A percentile compares a stretch with the other conserved stretches of the same genome.
These are phyloP conservation scores for Lasioglossum vierecki DNA, from an alignment of 2,888 invertebrate genomes.

Conservation along the genomic window DNA sequence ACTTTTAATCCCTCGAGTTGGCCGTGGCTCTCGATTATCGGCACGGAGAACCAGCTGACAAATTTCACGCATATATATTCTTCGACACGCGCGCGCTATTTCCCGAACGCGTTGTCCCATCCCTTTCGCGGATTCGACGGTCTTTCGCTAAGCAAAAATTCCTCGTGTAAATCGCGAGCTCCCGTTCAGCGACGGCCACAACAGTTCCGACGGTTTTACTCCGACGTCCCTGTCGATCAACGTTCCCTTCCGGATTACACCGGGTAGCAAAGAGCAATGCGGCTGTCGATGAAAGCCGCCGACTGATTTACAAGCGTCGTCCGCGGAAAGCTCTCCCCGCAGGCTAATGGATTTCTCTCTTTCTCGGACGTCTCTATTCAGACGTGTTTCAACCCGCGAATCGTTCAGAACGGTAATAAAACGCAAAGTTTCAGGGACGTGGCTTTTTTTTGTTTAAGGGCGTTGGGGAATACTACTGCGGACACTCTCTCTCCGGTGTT, in stretches of 20 bases:
- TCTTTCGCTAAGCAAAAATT: background rate
- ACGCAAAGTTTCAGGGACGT: constrained; percentile 53
- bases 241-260: constrained; percentile 18
- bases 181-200: background rate
- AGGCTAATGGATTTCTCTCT: constrained; percentile 46
- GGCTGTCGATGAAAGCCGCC: constrained; percentile 46
- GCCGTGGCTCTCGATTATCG: background rate
- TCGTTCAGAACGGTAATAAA: constrained; percentile 52
- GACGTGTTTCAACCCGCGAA: constrained; percentile 46
- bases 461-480: too few species aligned
- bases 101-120: constrained; percentile 11
- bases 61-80: constrained; percentile 28
- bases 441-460: constrained; percentile 18
- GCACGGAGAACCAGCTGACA: background rate
- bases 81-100: constrained; percentile 7
- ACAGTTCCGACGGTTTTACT: constrained; percentile 33
- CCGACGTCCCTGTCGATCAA: constrained; percentile 27
- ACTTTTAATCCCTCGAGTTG: background rate
- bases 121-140: constrained; percentile 18
- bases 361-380: constrained; percentile 8
- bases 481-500: too few species aligned
- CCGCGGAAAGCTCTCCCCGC: constrained; percentile 30
- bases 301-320: constrained; percentile 34
- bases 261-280: constrained; percentile 28
- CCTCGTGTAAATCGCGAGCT: background rate